Conservation (phyloP, 2,888 invertebrate genomes). For the Tiphia femorata region DNA sequence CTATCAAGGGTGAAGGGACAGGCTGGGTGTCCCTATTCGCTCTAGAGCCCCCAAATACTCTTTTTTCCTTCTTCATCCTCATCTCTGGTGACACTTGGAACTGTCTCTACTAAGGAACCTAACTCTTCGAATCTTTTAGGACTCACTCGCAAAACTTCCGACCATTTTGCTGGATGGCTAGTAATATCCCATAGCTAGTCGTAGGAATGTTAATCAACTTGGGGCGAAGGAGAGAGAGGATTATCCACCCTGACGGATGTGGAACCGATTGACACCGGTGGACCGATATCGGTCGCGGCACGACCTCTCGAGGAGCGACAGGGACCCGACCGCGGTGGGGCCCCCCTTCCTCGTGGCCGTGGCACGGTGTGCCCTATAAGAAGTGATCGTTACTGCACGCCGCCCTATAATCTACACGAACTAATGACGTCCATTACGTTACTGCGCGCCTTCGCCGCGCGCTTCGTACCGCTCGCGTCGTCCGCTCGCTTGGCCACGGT, state of each 20-base stretch:
- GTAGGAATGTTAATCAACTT: no score
- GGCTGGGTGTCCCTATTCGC: no score
- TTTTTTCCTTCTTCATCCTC: no score
- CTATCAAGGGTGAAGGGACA: no score
- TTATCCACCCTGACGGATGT: neutral
- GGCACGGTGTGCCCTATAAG: conserved; percentile 63
- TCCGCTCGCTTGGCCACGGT: conserved; percentile 60
- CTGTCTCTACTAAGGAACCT: no score
- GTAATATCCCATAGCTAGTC: no score
- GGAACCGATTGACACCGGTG: conserved; percentile 30
- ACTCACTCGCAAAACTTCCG: no score
- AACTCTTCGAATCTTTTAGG: no score
- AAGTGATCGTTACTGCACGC: conserved; percentile 69
- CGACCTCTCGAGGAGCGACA: conserved; percentile 49
- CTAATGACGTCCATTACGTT: conserved; percentile 70
- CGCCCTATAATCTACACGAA: conserved; percentile 69
- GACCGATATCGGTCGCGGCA: conserved; percentile 51
- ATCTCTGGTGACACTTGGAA: no score
- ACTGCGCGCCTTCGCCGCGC: conserved; percentile 55
- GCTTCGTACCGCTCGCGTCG: conserved; percentile 57
- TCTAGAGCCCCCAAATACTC: no score
- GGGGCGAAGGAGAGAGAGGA: no score
- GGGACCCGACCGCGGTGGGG: conserved; percentile 50
- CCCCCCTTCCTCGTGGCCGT: conserved; percentile 45
- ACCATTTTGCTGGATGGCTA: no score